Percentiles rank a stretch among this genome's conserved stretches.
phyloP scores from a whole-genome alignment of 2,113 vertebrate species.

The Ahaetulla prasina region DNA sequence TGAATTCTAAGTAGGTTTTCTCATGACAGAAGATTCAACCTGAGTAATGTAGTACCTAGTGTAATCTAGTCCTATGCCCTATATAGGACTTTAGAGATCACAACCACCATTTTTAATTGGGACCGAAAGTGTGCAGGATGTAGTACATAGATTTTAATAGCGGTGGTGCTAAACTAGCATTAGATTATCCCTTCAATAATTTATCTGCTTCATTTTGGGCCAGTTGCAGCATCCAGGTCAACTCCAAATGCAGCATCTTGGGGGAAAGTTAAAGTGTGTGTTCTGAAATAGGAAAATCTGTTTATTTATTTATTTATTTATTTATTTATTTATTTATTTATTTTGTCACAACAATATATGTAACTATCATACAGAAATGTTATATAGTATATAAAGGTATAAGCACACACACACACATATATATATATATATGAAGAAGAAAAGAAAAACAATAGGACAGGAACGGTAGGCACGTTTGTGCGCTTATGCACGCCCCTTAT shows the following conservation, averaged over 20 bases:
- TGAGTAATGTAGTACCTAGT: not conserved
- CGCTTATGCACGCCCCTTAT: no score
- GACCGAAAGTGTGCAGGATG: not conserved
- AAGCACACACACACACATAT: no score
- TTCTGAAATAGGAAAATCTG: not conserved
- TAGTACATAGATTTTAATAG: not conserved
- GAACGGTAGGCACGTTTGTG: no score
- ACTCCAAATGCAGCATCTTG: not conserved
- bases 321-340: no score
- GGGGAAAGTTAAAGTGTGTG: not conserved
- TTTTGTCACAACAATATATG: no score
- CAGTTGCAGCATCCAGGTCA: not conserved
- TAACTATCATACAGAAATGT: no score
- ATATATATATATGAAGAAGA: no score
- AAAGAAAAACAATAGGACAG: no score
- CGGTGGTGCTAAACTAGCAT: not conserved
- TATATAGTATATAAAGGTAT: no score
- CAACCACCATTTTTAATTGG: not conserved
- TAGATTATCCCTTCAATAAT: not conserved
- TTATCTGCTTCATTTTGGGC: not conserved
- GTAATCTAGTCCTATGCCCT: not conserved
- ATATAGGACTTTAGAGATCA: not conserved
- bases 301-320: no score
- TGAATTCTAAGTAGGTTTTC: not conserved
- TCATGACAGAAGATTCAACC: not conserved